Evolutionary conservation across 1,140 invertebrate species (phyloP), one percentile per base, ranked within the genome.

Genomic region (Diuraphis noxia): DNA sequence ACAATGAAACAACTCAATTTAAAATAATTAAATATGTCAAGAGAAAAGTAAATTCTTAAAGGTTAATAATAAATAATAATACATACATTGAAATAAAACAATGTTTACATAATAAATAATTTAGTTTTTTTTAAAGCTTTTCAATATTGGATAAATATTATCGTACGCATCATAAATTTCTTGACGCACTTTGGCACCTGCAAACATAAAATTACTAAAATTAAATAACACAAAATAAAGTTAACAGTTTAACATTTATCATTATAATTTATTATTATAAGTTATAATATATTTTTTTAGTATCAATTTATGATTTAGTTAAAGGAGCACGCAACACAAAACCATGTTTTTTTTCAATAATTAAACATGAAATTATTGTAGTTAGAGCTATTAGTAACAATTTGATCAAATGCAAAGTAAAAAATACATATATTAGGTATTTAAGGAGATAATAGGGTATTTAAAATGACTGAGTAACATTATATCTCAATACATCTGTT

Each of bases 91-190:
- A 38, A 86, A 25, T 49, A 23, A 34, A 86, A 21, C 4, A 5
- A 19, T 88, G 25, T 41, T n/a, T 19, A 41, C 8, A 72, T 63
- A 72, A 23, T 72, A 49, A 72, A 23, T 72, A 49, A 40, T 13
- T 95, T 94, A 97, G 94, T 97, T 96, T 93, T 99, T 99, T 94
- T 99, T 98, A 94, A 99, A 99, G 94, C 98, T 98, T 94, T 99
- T 99, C 92, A 99, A 94, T 94, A 99, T 99, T 49, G 99, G 99
- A 95, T 99, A 99, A 94, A 99, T 99, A 94, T 99, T 99, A 94
- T 99, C 98, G 95, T 99, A 99, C 6, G 99, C 99, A 95, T 99
- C 98, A 94, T 99, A 99, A 92, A 99, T 99, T 95, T 99, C 99
- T 94, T 97, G 96, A 92, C 99, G 95, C 25, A 99, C 97, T 96